Conservation (phyloP, 2,113 vertebrate genomes). For the Equus przewalskii region DNA sequence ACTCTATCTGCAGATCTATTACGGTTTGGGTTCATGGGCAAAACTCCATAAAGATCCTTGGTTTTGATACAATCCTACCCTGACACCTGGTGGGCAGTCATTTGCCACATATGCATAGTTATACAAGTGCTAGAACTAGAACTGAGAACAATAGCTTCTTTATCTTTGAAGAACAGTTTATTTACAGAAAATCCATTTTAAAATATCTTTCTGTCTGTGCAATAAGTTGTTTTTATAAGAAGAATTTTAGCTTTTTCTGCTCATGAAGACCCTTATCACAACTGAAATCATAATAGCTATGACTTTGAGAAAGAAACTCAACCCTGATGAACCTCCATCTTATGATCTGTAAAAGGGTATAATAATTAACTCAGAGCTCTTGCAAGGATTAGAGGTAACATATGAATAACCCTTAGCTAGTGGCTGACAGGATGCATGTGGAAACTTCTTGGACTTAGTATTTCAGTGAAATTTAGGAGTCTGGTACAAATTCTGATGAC, state of each 20-base stretch:
- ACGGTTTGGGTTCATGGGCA: neutral
- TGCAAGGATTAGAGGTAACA: neutral
- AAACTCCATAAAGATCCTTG: neutral
- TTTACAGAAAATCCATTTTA: neutral
- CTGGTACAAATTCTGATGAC: neutral
- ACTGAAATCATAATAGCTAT: neutral
- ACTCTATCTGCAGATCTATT: neutral
- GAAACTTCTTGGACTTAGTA: neutral
- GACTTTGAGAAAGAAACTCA: neutral
- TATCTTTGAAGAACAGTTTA: neutral
- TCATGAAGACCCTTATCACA: neutral
- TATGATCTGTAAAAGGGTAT: neutral
- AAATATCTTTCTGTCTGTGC: neutral
- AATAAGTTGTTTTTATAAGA: neutral
- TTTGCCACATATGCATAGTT: neutral
- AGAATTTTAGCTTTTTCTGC: neutral
- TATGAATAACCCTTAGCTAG: neutral
- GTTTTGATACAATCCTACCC: neutral
- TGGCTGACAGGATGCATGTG: neutral
- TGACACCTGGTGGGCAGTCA: neutral
- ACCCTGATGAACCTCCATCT: neutral
- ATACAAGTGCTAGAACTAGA: neutral
- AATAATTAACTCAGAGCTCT: neutral
- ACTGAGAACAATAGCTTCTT: neutral
- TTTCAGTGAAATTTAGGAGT: conserved; percentile 25